Percentiles rank a stretch among this genome's conserved stretches.
Conservation (phyloP, 35 echinoderm and acorn worm genomes). For the Apostichopus californicus region DNA sequence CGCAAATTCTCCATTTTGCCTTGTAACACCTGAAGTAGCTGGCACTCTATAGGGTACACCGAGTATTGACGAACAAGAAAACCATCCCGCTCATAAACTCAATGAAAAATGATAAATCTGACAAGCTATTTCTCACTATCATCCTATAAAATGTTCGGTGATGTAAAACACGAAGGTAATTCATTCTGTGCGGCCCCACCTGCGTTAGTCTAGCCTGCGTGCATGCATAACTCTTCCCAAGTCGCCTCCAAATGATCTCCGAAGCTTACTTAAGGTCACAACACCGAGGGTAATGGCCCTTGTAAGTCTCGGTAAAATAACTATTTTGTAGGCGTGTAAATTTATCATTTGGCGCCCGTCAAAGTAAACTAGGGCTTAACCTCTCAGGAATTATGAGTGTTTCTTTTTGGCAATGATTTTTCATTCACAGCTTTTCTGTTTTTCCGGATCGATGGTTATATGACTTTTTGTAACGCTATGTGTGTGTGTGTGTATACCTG, state of each 20-base stretch:
- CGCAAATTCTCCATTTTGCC: too few relatives aligned
- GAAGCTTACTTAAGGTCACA: background rate
- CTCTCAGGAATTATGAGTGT: background rate
- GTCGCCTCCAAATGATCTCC: background rate
- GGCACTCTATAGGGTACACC: too few relatives aligned
- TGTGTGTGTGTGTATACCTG: too few relatives aligned
- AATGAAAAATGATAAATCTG: conserved; percentile 6
- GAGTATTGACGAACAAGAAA: too few relatives aligned
- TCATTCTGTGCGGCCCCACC: conserved; percentile 2
- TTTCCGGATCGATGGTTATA: too few relatives aligned
- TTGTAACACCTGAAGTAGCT: too few relatives aligned
- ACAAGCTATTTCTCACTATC: conserved; percentile 7
- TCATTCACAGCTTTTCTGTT: too few relatives aligned
- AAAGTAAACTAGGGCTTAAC: conserved; percentile 1
- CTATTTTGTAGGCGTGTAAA: conserved; percentile 18
- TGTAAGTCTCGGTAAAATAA: background rate
- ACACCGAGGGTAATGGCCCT: conserved; percentile 19
- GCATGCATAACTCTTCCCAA: background rate
- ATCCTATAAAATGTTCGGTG: background rate
- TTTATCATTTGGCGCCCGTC: conserved; percentile 20
- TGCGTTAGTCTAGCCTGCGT: background rate
- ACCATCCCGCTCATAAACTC: too few relatives aligned
- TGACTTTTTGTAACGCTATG: too few relatives aligned
- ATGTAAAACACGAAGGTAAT: conserved; percentile 15
- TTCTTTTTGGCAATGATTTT: background rate